A percentile compares a stretch with the other conserved stretches of the same genome.
Evolutionary conservation across 2,888 invertebrate genomes (phyloP).

Genomic region (Stratiomys singularior): DNA sequence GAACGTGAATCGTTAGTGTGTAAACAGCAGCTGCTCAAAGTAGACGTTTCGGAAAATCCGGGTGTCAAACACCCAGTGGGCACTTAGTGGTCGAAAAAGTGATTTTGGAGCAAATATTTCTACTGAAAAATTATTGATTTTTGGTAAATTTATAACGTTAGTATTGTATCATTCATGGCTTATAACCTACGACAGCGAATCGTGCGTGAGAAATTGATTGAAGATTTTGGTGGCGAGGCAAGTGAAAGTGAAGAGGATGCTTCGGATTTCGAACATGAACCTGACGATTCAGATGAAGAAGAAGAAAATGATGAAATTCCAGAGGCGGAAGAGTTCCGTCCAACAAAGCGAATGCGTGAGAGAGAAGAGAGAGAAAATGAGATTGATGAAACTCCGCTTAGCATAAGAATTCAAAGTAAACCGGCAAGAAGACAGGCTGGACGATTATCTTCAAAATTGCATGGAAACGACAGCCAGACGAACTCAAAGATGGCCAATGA

Average conservation of each 20-base stretch:
- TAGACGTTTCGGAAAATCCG: neutral
- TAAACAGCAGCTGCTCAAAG: constrained; percentile 1
- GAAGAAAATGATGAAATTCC: constrained; percentile 5
- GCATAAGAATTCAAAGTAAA: neutral
- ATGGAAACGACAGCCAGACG: constrained; percentile 2
- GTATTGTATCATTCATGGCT: neutral
- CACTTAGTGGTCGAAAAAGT: neutral
- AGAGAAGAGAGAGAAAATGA: constrained; percentile 3
- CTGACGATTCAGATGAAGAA: neutral
- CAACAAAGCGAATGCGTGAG: neutral
- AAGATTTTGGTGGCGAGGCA: constrained; percentile 3
- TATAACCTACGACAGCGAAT: neutral
- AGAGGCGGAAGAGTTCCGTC: constrained; percentile 7
- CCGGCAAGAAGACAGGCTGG: constrained; percentile 11
- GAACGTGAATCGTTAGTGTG: constrained; percentile 7
- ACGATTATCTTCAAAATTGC: neutral
- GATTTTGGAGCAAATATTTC: neutral
- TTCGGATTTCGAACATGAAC: constrained; percentile 7
- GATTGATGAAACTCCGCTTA: constrained; percentile 11
- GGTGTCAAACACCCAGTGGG: constrained; percentile 10
- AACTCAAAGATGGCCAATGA: constrained; percentile 5
- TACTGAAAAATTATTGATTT: constrained; percentile 11
- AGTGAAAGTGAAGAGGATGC: neutral
- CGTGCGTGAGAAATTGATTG: constrained; percentile 11
- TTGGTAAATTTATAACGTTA: neutral